Percentiles rank a stretch among this genome's conserved stretches.
These are phyloP conservation scores for Esox lucius DNA, from an alignment of 2,797 vertebrate species.

Conservation along the genomic window DNA sequence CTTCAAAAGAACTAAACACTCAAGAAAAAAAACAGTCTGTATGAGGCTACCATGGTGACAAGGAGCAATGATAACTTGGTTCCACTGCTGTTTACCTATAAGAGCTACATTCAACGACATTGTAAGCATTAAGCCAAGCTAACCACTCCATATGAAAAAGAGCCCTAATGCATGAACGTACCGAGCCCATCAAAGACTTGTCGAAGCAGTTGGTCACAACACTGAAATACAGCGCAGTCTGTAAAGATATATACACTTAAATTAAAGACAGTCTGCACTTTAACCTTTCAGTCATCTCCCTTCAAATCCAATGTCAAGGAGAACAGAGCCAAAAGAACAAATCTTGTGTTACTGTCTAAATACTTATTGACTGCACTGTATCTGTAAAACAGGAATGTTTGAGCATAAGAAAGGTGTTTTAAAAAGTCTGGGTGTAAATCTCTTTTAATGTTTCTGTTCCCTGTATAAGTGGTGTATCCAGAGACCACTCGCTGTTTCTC, in stretches of 20 bases:
- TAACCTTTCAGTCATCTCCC: too few relatives aligned
- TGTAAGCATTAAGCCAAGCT: slow-evolving; percentile 49
- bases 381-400: slow-evolving; percentile 68
- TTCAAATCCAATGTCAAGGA: too few relatives aligned
- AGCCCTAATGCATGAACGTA: slow-evolving; percentile 63
- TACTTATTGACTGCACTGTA: slow-evolving; percentile 13
- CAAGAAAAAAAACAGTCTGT: slow-evolving; percentile 59
- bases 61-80: slow-evolving; percentile 41
- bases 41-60: slow-evolving; percentile 52
- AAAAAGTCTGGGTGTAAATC: slow-evolving; percentile 72
- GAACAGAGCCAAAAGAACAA: too few relatives aligned
- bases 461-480: slow-evolving; percentile 66
- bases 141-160: slow-evolving; percentile 44
- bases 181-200: slow-evolving; percentile 66
- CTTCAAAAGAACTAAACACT: slow-evolving; percentile 75
- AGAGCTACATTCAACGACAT: slow-evolving; percentile 4
- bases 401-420: slow-evolving; percentile 69
- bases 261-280: too few relatives aligned
- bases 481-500: slow-evolving; percentile 59
- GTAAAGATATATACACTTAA: too few relatives aligned
- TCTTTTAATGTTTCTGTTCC: slow-evolving; percentile 75
- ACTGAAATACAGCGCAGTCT: slow-evolving; percentile 69
- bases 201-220: slow-evolving; percentile 74
- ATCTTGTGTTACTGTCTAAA: too few relatives aligned
- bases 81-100: background rate